Evolutionary conservation across 2,797 vertebrate species (phyloP), one percentile per base, ranked within the genome.

Genomic region (Tolypeutes matacus): DNA sequence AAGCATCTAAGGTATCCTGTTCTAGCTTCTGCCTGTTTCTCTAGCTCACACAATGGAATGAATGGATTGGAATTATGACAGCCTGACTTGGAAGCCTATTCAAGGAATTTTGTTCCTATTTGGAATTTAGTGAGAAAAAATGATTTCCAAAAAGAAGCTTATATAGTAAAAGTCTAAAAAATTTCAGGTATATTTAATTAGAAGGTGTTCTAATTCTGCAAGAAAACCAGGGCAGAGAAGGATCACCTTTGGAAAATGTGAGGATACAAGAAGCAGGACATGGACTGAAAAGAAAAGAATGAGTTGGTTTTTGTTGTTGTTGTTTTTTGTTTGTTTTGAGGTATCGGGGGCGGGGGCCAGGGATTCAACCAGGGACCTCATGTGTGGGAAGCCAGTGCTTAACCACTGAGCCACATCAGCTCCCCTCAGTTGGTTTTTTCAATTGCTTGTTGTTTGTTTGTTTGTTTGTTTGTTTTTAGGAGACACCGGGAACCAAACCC

Each of bases 61-160:
- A 56, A 31, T 49, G 10, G 29, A n/a, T 17, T 67, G 3, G 36
- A 31, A 69, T 72, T 53, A 86, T 29, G 53, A 90, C 27, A 78
- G 3, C n/a, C 64, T 92, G 58, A 85, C 23, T 87, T 90, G 73
- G 70, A 76, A 89, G 34, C 4, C 14, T 93, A 65, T 10, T 65
- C 89, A 58, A 75, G 18, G 17, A 94, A 58, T 95, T 76, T 89
- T 89, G 4, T 82, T 87, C 42, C 87, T 18, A 69, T 75, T 49
- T 73, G 31, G 93, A 96, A 86, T 93, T 89, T 95, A 89, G 9
- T 86, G 39, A 93, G 46, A 0, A 53, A 64, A 82, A 80, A 60
- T 23, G 62, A 7, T 36, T 91, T 93, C 94, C 75, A 95, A 69
- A 81, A 60, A 91, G 4, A 7, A 70, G 13, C 15, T 88, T 25